Evolutionary conservation across 2,113 vertebrate genomes (phyloP).

Genomic region (Sakesphorus luctuosus): DNA sequence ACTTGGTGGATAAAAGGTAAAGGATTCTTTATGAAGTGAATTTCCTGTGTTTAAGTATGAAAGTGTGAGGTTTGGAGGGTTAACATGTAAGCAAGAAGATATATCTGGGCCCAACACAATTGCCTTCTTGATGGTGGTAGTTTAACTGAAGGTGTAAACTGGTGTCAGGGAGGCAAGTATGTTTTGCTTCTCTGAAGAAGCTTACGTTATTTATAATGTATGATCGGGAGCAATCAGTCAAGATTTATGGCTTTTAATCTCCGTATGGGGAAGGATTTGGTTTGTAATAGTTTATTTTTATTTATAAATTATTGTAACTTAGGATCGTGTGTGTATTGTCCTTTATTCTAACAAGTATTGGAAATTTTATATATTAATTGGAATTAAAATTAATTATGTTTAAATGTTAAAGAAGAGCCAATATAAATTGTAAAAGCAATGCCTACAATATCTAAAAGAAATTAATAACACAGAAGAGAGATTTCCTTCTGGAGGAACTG

Average conservation of each 20-base stretch:
- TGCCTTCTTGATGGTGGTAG: conserved; percentile 77
- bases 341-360: conserved; percentile 66
- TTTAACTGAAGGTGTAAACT: conserved; percentile 47
- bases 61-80: neutral
- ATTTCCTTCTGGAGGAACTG: conserved; percentile 69
- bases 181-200: conserved; percentile 83
- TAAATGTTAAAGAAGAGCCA: conserved; percentile 32
- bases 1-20: neutral
- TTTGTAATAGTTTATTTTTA: conserved; percentile 79
- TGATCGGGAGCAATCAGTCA: conserved; percentile 77
- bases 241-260: conserved; percentile 76
- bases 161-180: conserved; percentile 74
- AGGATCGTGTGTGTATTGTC: conserved; percentile 71
- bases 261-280: conserved; percentile 78
- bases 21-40: neutral
- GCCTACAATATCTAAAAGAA: neutral
- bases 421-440: conserved; percentile 38
- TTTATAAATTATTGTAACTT: conserved; percentile 79
- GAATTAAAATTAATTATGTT: conserved; percentile 50
- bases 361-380: conserved; percentile 62
- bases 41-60: conserved; percentile 17
- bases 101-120: conserved; percentile 73
- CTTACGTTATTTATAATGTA: conserved; percentile 74
- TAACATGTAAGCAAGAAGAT: conserved; percentile 48
- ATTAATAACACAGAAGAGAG: neutral